Percentiles rank a stretch among this genome's conserved stretches.
These are phyloP conservation scores for Standfussiana lucernea DNA, from an alignment of 2,888 invertebrate species.

Conservation along the genomic window DNA sequence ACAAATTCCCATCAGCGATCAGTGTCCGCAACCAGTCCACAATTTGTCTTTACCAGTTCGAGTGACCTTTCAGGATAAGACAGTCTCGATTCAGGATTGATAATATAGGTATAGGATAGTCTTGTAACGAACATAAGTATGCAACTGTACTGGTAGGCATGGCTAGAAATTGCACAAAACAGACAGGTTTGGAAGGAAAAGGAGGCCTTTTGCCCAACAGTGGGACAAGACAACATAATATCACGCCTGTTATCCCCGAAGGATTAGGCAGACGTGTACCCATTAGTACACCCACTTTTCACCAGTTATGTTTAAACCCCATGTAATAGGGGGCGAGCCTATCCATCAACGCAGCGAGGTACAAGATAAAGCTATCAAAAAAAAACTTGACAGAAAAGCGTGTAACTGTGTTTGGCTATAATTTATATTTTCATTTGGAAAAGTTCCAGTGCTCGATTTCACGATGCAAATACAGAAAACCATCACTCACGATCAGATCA, in stretches of 20 bases:
- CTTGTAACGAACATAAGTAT: background rate
- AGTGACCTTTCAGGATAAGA: background rate
- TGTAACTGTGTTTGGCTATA: constrained; percentile 65
- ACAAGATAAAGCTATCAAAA: background rate
- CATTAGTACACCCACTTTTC: no score
- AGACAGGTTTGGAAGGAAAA: background rate
- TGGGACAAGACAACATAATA: background rate
- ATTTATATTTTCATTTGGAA: constrained; percentile 65
- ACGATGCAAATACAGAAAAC: constrained; percentile 67
- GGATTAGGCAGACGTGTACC: no score
- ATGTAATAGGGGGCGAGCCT: no score
- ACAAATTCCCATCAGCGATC: background rate
- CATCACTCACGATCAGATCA: constrained; percentile 69
- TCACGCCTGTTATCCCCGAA: no score
- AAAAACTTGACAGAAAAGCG: background rate
- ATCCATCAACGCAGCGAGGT: no score
- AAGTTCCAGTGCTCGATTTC: constrained; percentile 58
- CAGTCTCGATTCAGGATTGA: background rate
- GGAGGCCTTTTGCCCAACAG: background rate
- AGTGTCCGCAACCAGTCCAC: background rate
- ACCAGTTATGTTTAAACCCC: no score
- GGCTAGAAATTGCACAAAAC: background rate
- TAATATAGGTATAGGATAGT: no score
- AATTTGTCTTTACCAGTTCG: background rate
- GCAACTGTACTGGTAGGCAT: background rate